Percentiles rank a stretch among this genome's conserved stretches.
phyloP scores from a whole-genome alignment of 1,140 invertebrate species.

The Trichonephila clavata region DNA sequence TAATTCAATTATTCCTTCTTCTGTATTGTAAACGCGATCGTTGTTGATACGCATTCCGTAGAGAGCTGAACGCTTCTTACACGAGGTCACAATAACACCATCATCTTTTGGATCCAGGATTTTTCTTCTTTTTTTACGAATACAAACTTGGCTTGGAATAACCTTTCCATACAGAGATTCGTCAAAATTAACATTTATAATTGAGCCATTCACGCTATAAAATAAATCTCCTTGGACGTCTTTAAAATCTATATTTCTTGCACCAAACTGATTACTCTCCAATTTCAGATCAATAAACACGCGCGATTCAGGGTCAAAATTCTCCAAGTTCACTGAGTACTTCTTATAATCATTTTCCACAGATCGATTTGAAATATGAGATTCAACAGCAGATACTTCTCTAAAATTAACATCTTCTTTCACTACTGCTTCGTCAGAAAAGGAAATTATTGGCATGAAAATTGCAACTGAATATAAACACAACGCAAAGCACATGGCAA shows the following conservation, averaged over 20 bases:
- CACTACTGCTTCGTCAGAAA: neutral
- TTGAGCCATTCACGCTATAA: neutral
- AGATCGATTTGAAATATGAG: neutral
- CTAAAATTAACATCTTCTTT: neutral
- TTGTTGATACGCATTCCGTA: conserved; percentile 30
- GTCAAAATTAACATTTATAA: conserved; percentile 15
- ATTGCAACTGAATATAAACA: neutral
- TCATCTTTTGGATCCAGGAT: neutral
- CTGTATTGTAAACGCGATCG: neutral
- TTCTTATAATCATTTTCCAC: neutral
- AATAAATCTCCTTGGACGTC: neutral
- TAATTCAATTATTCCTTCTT: conserved; percentile 45
- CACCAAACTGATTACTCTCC: neutral
- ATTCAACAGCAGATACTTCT: neutral
- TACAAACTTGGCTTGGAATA: neutral
- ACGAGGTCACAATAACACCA: neutral
- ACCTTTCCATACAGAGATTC: neutral
- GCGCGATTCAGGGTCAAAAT: neutral
- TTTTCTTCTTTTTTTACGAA: neutral
- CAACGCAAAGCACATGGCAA: conserved; percentile 64
- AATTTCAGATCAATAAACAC: conserved; percentile 55
- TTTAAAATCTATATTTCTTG: neutral
- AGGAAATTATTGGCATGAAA: neutral
- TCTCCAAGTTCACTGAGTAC: conserved; percentile 35
- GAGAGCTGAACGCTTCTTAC: neutral